Percentiles rank a stretch among this genome's conserved stretches.
These are phyloP conservation scores for Oxycera nigricornis DNA, from an alignment of 2,888 invertebrate species.

Conservation along the genomic window DNA sequence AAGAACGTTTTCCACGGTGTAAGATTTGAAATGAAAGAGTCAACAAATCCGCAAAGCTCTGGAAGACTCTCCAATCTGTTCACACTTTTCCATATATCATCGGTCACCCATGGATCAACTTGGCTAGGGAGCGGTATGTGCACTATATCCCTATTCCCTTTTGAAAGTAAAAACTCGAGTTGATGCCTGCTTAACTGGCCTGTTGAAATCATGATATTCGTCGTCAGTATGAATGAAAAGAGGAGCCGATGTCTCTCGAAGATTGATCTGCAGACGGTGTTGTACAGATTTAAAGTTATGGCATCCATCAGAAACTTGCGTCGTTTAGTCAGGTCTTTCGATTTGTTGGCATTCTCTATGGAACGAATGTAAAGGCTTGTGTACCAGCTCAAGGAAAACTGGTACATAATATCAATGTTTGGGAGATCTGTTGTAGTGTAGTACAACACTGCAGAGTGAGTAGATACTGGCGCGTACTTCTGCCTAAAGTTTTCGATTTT, in stretches of 20 bases:
- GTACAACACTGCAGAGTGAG: constrained; percentile 84
- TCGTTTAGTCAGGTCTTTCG: constrained; percentile 75
- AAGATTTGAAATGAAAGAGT: constrained; percentile 66
- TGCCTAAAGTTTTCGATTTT: constrained; percentile 84
- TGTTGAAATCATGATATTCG: constrained; percentile 71
- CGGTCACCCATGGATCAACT: constrained; percentile 79
- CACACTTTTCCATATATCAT: constrained; percentile 82
- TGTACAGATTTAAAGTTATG: constrained; percentile 83
- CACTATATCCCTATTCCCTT: constrained; percentile 63
- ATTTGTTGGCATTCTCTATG: constrained; percentile 61
- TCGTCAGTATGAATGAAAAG: constrained; percentile 79
- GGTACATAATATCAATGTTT: constrained; percentile 94
- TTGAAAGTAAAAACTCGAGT: constrained; percentile 79
- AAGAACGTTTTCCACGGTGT: constrained; percentile 69
- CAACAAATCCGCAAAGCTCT: constrained; percentile 69
- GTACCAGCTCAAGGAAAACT: constrained; percentile 93
- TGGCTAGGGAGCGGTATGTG: constrained; percentile 68
- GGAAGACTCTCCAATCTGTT: constrained; percentile 73
- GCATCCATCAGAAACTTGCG: constrained; percentile 79
- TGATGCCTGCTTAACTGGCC: constrained; percentile 69
- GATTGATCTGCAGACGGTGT: constrained; percentile 86
- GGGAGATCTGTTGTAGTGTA: constrained; percentile 88
- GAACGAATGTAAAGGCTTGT: constrained; percentile 69
- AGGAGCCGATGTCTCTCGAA: constrained; percentile 89
- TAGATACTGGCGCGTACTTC: constrained; percentile 85